Percentiles rank a stretch among this genome's conserved stretches.
Evolutionary conservation across 2,888 invertebrate species (phyloP).

Genomic region (Calliphora vomitoria): DNA sequence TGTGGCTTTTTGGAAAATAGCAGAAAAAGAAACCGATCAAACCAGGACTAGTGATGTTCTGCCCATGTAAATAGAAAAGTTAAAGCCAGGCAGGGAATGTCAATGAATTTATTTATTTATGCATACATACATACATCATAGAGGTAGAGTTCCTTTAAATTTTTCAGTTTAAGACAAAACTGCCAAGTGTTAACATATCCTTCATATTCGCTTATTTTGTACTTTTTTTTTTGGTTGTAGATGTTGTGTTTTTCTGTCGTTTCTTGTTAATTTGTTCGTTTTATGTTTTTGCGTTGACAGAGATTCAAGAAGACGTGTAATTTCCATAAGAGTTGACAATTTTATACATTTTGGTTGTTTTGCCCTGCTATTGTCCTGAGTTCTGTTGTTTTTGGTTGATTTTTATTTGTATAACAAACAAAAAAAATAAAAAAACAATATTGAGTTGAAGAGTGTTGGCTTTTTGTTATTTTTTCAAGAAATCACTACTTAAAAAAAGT

Average conservation of each 20-base stretch:
- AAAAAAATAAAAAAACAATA: slow-evolving; percentile 22
- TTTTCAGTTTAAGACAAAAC: slow-evolving; percentile 62
- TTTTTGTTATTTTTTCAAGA: slow-evolving; percentile 37
- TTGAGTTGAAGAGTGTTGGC: slow-evolving; percentile 51
- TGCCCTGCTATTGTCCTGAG: slow-evolving; percentile 52
- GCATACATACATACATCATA: no score
- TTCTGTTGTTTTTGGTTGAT: slow-evolving; percentile 35
- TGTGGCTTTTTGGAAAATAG: slow-evolving; percentile 9
- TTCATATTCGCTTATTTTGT: slow-evolving; percentile 38
- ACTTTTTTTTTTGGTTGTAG: not conserved
- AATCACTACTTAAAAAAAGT: slow-evolving; percentile 56
- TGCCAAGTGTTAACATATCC: slow-evolving; percentile 64
- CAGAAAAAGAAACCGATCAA: slow-evolving; percentile 38
- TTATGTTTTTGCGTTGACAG: slow-evolving; percentile 44
- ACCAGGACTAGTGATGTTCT: slow-evolving; percentile 18
- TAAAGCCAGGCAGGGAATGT: slow-evolving; percentile 4
- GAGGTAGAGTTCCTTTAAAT: slow-evolving; percentile 14
- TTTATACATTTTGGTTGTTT: slow-evolving; percentile 59
- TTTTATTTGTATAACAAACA: not conserved
- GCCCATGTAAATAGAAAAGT: slow-evolving; percentile 6
- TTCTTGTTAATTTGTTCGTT: slow-evolving; percentile 62
- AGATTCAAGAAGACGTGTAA: slow-evolving; percentile 63
- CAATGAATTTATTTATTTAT: not conserved
- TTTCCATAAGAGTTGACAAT: slow-evolving; percentile 66
- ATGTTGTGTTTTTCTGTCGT: slow-evolving; percentile 2